Base-by-base conservation (phyloP, 2,113 vertebrate genomes). In the Hippocampus mohnikei region DNA sequence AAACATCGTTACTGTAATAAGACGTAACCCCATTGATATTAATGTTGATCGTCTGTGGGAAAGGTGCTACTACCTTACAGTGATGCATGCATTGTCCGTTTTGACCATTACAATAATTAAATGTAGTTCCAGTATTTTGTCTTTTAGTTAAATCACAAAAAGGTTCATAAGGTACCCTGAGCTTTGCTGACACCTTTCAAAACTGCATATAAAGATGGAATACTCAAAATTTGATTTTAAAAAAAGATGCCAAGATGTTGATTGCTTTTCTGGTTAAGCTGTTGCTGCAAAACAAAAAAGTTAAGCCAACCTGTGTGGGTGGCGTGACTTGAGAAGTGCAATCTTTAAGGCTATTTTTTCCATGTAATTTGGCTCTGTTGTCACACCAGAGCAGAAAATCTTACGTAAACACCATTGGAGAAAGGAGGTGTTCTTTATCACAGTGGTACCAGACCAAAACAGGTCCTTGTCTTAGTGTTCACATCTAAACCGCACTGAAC, bases 261-360 rank as follows among this genome's bases (percentile, higher is more conserved):
- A 60, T 60, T 60, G 58, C 27, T 29, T 60, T 50, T 60, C 65
- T 29, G 10, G 10, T 70, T 56, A 20, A 64, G 63, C 77, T 66
- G 44, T 46, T 65, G 40, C 33, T 27, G 20, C 20, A 48, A 74
- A 12, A 56, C n/a, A 67, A 48, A 5, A 8, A 59, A 63, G 58
- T 37, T 53, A n/a, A 21, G 52, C 52, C 52, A 53, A 53, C 21
- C 1, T 53, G 52, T 10, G 52, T 53, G 20, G 46, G 46, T 50
- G 46, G 46, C 50, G 12, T 71, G 29, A 10, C 18, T 62, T 27
- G 58, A 55, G 15, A 60, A 6, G 18, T 64, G n/a, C 48, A 50
- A 63, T 55, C 71, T 78, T 13, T 55, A 3, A 23, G 10, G 40
- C 48, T 55, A n/a, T 55, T 55, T 55, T n/a, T 8, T 23, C 52